A percentile compares a stretch with the other conserved stretches of the same genome.
Conservation (phyloP, 2,797 vertebrate genomes). For the Podarcis lilfordi region DNA sequence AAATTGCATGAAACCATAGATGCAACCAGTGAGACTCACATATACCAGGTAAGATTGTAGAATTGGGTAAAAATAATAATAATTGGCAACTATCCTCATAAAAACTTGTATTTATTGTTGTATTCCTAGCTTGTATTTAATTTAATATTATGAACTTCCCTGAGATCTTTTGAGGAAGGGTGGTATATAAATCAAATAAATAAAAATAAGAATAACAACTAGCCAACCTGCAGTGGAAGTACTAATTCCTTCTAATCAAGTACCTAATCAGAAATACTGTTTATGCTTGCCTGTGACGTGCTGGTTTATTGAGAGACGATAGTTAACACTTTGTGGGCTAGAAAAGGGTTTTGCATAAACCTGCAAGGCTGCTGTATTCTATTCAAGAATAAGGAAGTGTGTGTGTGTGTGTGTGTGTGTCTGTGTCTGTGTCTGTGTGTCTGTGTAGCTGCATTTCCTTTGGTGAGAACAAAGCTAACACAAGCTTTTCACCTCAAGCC, state of each 20-base stretch:
- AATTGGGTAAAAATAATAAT: background rate
- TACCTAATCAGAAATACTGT: background rate
- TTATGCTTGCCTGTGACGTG: background rate
- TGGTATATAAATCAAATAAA: background rate
- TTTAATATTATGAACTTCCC: no score
- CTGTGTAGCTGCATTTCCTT: background rate
- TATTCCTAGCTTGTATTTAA: background rate
- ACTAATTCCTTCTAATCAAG: background rate
- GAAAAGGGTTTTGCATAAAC: background rate
- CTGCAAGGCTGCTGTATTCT: background rate
- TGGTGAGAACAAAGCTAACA: no score
- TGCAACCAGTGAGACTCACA: conserved; percentile 97
- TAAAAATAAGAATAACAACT: background rate
- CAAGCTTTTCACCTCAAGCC: background rate
- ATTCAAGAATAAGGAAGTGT: no score
- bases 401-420: no score
- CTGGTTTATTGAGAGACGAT: background rate
- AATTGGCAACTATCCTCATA: background rate
- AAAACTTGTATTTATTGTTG: background rate
- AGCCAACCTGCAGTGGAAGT: background rate
- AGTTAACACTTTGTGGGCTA: background rate
- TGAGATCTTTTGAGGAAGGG: no score
- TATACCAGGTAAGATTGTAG: conserved; percentile 89
- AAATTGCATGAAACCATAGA: conserved; percentile 97
- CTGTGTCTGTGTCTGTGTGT: no score